A percentile compares a stretch with the other conserved stretches of the same genome.
Conservation (phyloP, 2,888 invertebrate genomes). For the Pantelozetes paolii region DNA sequence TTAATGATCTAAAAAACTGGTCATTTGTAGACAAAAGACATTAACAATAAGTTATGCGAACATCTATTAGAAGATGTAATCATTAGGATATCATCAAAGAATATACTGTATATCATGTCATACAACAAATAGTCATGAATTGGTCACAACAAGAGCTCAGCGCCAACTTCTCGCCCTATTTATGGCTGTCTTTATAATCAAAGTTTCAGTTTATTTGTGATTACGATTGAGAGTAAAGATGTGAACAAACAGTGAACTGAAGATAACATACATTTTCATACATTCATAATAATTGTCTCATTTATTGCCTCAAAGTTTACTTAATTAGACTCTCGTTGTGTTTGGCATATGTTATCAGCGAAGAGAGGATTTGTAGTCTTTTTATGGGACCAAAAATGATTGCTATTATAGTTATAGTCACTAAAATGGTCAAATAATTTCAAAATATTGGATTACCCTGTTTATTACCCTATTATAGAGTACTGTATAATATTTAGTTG, state of each 20-base stretch:
- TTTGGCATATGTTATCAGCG: background rate
- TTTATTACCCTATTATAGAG: no score
- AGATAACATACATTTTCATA: background rate
- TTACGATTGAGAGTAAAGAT: slow-evolving; percentile 4
- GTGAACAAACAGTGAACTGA: background rate
- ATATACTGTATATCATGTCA: background rate
- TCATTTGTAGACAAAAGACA: slow-evolving; percentile 2
- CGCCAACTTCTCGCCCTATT: slow-evolving; percentile 4
- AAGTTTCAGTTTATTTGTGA: slow-evolving; percentile 16
- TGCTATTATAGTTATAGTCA: no score
- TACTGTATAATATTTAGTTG: no score
- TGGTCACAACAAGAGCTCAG: background rate
- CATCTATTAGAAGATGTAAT: slow-evolving; percentile 8
- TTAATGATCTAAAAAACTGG: background rate
- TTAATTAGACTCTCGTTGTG: background rate
- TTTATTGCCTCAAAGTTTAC: slow-evolving; percentile 17
- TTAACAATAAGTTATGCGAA: slow-evolving; percentile 24
- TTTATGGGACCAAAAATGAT: no score
- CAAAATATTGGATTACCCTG: no score
- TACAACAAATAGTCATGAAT: slow-evolving; percentile 11
- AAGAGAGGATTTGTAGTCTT: no score
- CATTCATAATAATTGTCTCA: background rate
- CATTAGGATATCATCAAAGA: slow-evolving; percentile 26
- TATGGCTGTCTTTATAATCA: slow-evolving; percentile 9
- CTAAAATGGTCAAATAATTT: no score